A percentile compares a stretch with the other conserved stretches of the same genome.
Evolutionary conservation across 2,113 vertebrate genomes (phyloP).

Genomic region (Formicarius rufipectus): DNA sequence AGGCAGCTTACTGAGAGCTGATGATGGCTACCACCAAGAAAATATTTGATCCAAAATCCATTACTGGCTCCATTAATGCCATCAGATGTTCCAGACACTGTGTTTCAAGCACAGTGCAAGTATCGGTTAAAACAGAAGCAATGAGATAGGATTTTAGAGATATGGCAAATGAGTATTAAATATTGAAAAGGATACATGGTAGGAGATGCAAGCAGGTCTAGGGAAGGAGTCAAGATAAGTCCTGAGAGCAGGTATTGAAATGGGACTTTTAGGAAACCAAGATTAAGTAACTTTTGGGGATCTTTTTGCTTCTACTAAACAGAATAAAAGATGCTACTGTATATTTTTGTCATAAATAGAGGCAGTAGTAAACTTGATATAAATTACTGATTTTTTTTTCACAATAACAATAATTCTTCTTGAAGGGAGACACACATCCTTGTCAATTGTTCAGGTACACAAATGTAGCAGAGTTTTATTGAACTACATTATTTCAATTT

Average conservation of each 20-base stretch:
- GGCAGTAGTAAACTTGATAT: background rate
- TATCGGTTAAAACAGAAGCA: background rate
- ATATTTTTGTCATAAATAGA: background rate
- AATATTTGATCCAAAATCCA: conserved; percentile 5
- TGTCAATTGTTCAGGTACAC: background rate
- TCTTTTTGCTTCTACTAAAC: background rate
- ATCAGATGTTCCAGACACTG: background rate
- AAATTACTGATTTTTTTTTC: background rate
- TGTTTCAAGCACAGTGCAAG: background rate
- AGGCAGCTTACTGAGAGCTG: background rate
- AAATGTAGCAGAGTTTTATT: background rate
- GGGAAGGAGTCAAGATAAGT: background rate
- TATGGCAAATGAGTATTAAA: background rate
- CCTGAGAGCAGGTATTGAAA: background rate
- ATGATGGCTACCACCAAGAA: background rate
- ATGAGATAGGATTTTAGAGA: background rate
- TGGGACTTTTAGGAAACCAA: background rate
- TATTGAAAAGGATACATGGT: background rate
- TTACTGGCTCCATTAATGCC: background rate
- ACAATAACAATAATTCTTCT: background rate
- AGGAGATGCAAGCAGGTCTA: background rate
- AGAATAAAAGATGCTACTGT: background rate
- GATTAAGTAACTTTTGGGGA: background rate
- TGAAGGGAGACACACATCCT: background rate
- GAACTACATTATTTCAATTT: background rate